Percentiles rank a stretch among this genome's conserved stretches.
phyloP scores from a whole-genome alignment of 2,113 vertebrate species.

The Etia nguti region DNA sequence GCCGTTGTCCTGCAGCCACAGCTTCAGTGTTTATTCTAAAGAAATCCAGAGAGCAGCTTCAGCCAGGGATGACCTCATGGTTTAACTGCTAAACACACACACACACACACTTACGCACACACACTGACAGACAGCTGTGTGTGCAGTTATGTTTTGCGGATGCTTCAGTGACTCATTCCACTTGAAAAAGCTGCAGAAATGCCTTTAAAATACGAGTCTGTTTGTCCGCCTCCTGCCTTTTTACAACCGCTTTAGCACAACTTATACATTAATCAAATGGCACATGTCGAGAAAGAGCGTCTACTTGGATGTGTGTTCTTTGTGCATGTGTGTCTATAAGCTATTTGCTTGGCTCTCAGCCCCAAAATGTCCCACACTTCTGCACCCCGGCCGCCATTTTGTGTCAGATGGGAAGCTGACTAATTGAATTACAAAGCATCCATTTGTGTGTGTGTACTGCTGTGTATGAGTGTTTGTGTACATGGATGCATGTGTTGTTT shows the following conservation, averaged over 20 bases:
- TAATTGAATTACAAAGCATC: conserved; percentile 46
- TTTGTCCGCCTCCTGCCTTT: background rate
- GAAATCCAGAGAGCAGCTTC: background rate
- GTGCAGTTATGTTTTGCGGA: conserved; percentile 1
- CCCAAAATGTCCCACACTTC: conserved; percentile 17
- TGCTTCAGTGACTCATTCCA: conserved; percentile 9
- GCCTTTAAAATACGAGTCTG: background rate
- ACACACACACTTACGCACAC: background rate
- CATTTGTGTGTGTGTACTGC: background rate
- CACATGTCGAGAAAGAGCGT: background rate
- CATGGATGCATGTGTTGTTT: background rate
- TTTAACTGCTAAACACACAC: background rate
- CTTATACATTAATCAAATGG: background rate
- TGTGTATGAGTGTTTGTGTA: background rate
- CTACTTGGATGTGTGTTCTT: background rate
- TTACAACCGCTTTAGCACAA: background rate
- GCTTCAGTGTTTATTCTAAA: background rate
- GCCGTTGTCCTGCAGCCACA: background rate
- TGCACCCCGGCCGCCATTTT: conserved; percentile 57
- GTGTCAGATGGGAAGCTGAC: conserved; percentile 48
- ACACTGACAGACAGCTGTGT: conserved; percentile 13
- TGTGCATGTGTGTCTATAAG: background rate
- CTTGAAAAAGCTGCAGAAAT: background rate
- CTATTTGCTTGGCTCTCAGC: conserved; percentile 16
- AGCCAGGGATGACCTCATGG: conserved; percentile 17